Evolutionary conservation across 2,797 vertebrate species (phyloP), one percentile per base, ranked within the genome.

Genomic region (Cirrhinus mrigala): DNA sequence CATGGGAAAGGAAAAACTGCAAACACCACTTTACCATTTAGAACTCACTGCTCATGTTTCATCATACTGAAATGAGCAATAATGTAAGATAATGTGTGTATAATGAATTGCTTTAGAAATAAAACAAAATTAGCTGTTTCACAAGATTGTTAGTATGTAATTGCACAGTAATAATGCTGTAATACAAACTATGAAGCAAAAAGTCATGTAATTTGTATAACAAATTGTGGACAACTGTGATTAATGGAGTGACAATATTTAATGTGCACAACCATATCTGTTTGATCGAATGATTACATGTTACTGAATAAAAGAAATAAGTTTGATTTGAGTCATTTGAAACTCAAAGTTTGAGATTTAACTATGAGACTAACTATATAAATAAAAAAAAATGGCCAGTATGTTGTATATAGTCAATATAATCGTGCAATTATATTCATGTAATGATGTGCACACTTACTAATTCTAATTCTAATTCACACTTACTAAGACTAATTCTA

Each of bases 191-290:
- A 69, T 37, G 18, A 0, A 37, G 18, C 1, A 14, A 69, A 15
- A 27, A 18, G 44, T 76, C 11, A 1, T 78, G 11, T 24, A 18
- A 16, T 24, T 22, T 79, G 40, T 29, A 2, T 20, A 66, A 66
- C 48, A 64, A 77, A 60, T 56, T 16, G 40, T 79, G 56, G n/a
- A 79, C 14, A 48, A 18, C 5, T 29, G 58, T 66, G 77, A 64
- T 79, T 79, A 16, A 48, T 50, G 58, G 8, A 64, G 58, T 18
- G 16, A 10, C n/a, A 37, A 64, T 48, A 33, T 79, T 18, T 79
- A 22, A 27, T 33, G 5, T 33, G 37, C 52, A 56, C 71, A 76
- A 76, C 56, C 50, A 56, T 8, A 14, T 76, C 20, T 54, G 52
- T 37, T 37, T 74, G 71, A 76, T 5, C 56, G 50, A 27, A 48